Evolutionary conservation across 1,140 invertebrate genomes (phyloP), one percentile per base, ranked within the genome.

Genomic region (Macrobrachium nipponense): DNA sequence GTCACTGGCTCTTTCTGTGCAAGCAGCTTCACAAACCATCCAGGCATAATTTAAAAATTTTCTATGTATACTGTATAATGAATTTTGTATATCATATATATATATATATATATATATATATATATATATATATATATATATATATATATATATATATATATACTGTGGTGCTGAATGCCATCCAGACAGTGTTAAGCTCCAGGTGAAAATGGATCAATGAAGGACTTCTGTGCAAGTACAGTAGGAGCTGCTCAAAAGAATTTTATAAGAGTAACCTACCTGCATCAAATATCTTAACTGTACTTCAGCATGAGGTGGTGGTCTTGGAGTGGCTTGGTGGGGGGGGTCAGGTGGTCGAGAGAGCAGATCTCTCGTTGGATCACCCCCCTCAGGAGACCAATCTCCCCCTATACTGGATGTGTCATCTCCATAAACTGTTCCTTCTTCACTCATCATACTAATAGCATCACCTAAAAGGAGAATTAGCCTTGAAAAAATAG

Each of bases 391-490:
- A 51, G 62, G 75, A 18, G 44, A 81, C 87, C 87, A 89, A 62
- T 86, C 87, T 43, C 88, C 89, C 86, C 83, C 79, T 10, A 80
- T 61, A 61, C 86, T 87, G 11, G 76, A 87, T 15, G 68, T 73
- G 66, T 89, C 88, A n/a, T 86, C 88, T 6, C 83, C 87, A 82
- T 88, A 88, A 20, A 88, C 59, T 70, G 83, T 87, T 62, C 89
- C 89, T 80, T 90, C 89, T 88, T 90, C 89, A 78, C 90, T 90
- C 79, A 90, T 85, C 14, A 90, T 80, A 77, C 90, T 90, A 15
- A 90, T 76, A 15, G 86, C 88, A 60, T 90, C 90, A 84, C 80
- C 89, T 85, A 78, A 64, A 78, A 72, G 59, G 62, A 88, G 23
- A 79, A 14, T 27, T 17, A 58, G 27, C 43, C 20, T 59, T 72